Conservation (phyloP, 2,797 vertebrate species). For the Squalus acanthias region DNA sequence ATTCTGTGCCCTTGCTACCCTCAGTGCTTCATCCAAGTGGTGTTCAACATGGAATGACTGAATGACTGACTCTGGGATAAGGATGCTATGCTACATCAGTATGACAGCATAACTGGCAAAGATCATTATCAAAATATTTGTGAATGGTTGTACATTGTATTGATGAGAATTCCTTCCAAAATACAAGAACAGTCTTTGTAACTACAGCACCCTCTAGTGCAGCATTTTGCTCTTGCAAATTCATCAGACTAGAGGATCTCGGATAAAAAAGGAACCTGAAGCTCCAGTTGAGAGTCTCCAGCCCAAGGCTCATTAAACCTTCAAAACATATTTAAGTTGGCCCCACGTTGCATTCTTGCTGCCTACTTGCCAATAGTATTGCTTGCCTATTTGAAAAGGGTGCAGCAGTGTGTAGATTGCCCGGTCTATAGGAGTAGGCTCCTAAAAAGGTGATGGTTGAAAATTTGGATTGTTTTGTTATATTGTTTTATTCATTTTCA, state of each 20-base stretch:
- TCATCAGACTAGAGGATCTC: neutral
- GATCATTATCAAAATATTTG: neutral
- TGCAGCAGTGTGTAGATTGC: neutral
- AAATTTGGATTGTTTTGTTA: neutral
- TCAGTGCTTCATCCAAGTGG: too few relatives aligned
- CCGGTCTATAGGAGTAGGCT: neutral
- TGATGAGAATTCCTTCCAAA: neutral
- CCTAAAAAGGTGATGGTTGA: neutral
- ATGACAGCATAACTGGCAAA: neutral
- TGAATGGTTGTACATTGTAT: neutral
- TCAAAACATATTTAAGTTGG: neutral
- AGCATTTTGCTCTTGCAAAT: neutral
- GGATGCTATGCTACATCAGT: too few relatives aligned
- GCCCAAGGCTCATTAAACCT: neutral
- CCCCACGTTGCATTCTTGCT: neutral
- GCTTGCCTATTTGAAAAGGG: neutral
- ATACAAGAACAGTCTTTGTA: neutral
- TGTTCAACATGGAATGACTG: too few relatives aligned
- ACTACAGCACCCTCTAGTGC: constrained; percentile 26
- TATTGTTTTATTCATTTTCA: neutral
- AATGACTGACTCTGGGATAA: too few relatives aligned
- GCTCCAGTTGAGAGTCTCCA: neutral
- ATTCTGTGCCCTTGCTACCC: too few relatives aligned
- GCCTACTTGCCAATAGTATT: neutral
- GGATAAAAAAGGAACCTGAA: neutral